Percentiles rank a stretch among this genome's conserved stretches.
Evolutionary conservation across 2,888 invertebrate species (phyloP).

Genomic region (Thecophora atra): DNA sequence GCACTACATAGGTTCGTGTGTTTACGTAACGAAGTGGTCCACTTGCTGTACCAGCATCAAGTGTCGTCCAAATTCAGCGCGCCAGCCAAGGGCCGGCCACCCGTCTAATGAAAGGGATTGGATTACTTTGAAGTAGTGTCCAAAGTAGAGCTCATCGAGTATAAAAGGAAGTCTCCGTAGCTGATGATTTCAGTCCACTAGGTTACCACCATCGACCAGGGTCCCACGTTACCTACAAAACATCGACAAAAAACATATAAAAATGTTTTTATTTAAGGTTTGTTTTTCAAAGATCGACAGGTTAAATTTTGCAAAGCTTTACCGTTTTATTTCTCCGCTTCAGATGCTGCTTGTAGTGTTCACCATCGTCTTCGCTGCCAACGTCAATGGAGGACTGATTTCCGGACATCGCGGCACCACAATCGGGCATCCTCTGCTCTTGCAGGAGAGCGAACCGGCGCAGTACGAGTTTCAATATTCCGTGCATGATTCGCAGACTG

Average conservation of each 20-base stretch:
- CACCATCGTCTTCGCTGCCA: background rate
- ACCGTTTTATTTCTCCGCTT: background rate
- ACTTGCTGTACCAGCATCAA: slow-evolving; percentile 1
- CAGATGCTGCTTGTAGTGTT: slow-evolving; percentile 3
- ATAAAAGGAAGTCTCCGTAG: slow-evolving; percentile 25
- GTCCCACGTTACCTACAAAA: background rate
- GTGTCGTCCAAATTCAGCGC: slow-evolving; percentile 20
- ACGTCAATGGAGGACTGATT: slow-evolving; percentile 18
- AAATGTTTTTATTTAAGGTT: slow-evolving; percentile 24
- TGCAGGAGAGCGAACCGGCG: slow-evolving; percentile 55
- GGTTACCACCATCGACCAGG: slow-evolving; percentile 17
- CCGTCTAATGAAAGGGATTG: slow-evolving; percentile 7
- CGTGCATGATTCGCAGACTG: slow-evolving; percentile 64
- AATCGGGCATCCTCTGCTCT: slow-evolving; percentile 11
- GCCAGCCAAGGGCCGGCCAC: slow-evolving; percentile 18
- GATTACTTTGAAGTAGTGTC: slow-evolving; percentile 14
- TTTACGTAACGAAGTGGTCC: slow-evolving; percentile 27
- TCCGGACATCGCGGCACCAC: slow-evolving; percentile 15
- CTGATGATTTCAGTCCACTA: slow-evolving; percentile 29
- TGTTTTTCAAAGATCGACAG: background rate
- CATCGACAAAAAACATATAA: slow-evolving; percentile 7
- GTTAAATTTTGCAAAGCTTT: background rate
- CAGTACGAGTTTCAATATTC: slow-evolving; percentile 65
- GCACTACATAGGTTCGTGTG: background rate
- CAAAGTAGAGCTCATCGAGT: background rate